Evolutionary conservation across 2,113 vertebrate species (phyloP), one percentile per base, ranked within the genome.

Genomic region (Eulacestoma nigropectus): DNA sequence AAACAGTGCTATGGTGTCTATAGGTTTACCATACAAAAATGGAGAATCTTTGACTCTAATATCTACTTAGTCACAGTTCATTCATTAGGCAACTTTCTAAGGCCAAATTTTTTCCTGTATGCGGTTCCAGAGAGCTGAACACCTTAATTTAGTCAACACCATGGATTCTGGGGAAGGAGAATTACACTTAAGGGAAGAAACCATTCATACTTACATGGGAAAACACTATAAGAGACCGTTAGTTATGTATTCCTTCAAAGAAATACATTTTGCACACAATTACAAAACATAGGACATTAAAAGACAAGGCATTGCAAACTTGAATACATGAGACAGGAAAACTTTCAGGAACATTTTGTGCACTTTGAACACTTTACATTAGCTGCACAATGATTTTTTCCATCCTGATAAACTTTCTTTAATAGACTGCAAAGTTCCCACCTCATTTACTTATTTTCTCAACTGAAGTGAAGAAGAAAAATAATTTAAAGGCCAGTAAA

Each of bases 401-500:
- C 42, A 78, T 47, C n/a, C 37, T 83, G 46, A 93, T 84, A 85
- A 84, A 33, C 19, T 74, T 63, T 12, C 13, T n/a, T 78, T 94
- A 91, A 88, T 92, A 80, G 41, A 53, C 55, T 90, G 7, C 25
- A 80, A 33, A 52, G 9, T 49, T 95, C 78, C 63, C 46, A 68
- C 68, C 53, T 96, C 87, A 92, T 88, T 93, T 90, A 50, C 90
- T 96, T 56, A 88, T 47, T 57, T 59, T 75, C 65, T 95, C 65
- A 90, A 39, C 37, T 90, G 63, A 94, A 82, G 33, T 90, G 68
- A 67, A 94, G 29, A 89, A 92, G 42, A 93, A 95, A 89, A 90
- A 50, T 73, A 78, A 90, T 90, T 95, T 94, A 93, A 95, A 93
- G 29, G 49, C 82, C 73, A 89, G 53, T 77, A 95, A 95, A 95